Evolutionary conservation across 2,888 invertebrate genomes (phyloP).

Genomic region (Perdita meconis): DNA sequence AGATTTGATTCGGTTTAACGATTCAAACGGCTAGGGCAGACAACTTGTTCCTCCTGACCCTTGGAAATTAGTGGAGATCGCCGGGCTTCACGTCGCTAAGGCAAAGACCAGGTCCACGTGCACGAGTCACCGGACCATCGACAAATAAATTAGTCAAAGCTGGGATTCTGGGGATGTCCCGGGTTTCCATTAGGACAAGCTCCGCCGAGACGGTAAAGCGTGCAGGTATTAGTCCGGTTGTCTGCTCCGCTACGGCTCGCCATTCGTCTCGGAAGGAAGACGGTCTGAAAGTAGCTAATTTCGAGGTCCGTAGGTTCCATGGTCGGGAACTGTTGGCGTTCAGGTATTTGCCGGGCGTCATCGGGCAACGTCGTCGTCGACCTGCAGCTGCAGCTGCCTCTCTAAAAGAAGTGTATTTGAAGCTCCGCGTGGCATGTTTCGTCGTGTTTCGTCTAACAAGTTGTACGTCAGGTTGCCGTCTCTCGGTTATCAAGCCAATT

Average conservation of each 20-base stretch:
- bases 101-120: conserved; percentile 8
- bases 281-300: conserved; percentile 67
- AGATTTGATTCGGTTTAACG: not conserved
- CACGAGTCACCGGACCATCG: conserved; percentile 46
- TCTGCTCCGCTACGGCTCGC: conserved; percentile 41
- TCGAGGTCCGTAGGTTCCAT: conserved; percentile 50
- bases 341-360: conserved; percentile 43
- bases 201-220: conserved; percentile 40
- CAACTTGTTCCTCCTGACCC: not conserved
- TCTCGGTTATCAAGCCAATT: not conserved
- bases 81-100: not conserved
- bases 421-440: conserved; percentile 3
- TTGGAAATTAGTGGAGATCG: conserved; percentile 9
- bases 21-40: not conserved
- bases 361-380: conserved; percentile 22
- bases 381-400: conserved; percentile 4
- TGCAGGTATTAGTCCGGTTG: conserved; percentile 55
- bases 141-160: conserved; percentile 70
- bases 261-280: conserved; percentile 64
- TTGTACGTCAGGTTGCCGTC: not conserved
- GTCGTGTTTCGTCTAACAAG: not conserved
- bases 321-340: conserved; percentile 29
- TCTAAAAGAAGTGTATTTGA: conserved; percentile 22
- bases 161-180: conserved; percentile 54
- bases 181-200: conserved; percentile 62